Base-by-base conservation (phyloP, 2,113 vertebrate genomes). In the Neolamprologus toae region DNA sequence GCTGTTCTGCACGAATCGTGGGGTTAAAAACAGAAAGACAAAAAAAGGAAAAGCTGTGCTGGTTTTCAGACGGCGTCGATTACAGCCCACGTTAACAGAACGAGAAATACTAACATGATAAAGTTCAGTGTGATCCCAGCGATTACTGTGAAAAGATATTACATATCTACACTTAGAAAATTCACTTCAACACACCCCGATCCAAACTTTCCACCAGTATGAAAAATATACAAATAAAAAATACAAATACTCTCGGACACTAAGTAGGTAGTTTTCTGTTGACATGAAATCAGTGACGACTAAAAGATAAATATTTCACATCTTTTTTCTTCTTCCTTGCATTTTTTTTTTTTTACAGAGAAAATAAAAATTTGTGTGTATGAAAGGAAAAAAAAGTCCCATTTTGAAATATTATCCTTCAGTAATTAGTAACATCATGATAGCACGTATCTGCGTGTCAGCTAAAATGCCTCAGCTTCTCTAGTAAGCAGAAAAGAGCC, bases 271-370 rank as follows among this genome's bases (percentile, higher is more conserved):
- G 96, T 96, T 95, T 96, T 96, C 91, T 92, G 94, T 96, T 92
- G 93, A 94, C 95, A 93, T 95, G 94, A 96, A 96, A 96, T 96
- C 91, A 94, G 93, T 89, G 90, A 96, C 94, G 95, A 96, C 93
- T 86, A 90, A 87, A 94, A 94, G 94, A 96, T 96, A 97, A 96
- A 96, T 95, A 97, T 90, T 96, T 97, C 95, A 96, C 95, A 94
- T 78, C 45, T 78, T n/a, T 96, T 95, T 96, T 92, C 91, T 89
- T 93, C 91, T 93, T 88, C 90, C 82, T 92, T 91, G 81, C 73
- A 61, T 81, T 35, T 37, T 66, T 33, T 31, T n/a, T 28, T 92
- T 59, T 92, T 59, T 53, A 88, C 89, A 95, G 90, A 94, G 86
- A 94, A 92, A 93, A 71, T 71, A 88, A 90, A 85, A 92, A 89